These are phyloP conservation scores for Gila robusta DNA, from an alignment of 2,797 vertebrate genomes.

Conservation along the genomic window DNA sequence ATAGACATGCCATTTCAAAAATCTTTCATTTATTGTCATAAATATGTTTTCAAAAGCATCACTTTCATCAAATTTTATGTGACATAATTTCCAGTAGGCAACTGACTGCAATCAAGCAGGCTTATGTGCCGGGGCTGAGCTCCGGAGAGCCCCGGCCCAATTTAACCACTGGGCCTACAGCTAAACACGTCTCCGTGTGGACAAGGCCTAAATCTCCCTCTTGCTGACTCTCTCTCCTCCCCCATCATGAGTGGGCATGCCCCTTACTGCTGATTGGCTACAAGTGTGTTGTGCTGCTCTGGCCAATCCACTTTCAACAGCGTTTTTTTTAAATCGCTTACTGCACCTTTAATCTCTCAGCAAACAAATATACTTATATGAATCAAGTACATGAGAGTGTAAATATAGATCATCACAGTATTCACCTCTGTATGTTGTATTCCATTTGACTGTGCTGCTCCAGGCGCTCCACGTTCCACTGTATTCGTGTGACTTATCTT, in stretches of 20 bases:
- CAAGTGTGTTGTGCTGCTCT: neutral
- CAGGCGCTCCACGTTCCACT: conserved; percentile 56
- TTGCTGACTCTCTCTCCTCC: too few species aligned
- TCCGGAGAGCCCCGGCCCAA: too few species aligned
- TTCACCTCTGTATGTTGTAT: conserved; percentile 56
- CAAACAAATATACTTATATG: neutral
- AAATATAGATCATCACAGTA: neutral
- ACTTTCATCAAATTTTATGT: too few species aligned
- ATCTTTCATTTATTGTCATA: too few species aligned
- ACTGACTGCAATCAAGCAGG: too few species aligned
- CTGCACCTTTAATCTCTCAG: neutral
- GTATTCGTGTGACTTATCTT: rapidly evolving
- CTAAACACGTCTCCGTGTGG: too few species aligned
- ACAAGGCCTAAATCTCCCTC: too few species aligned
- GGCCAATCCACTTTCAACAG: neutral
- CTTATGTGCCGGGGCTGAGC: too few species aligned
- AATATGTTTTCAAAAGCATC: too few species aligned
- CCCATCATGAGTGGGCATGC: neutral
- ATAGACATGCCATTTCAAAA: too few species aligned
- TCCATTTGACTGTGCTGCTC: conserved; percentile 60
- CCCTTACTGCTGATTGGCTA: neutral
- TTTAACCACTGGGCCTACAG: too few species aligned
- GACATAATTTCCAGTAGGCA: too few species aligned
- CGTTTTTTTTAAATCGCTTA: neutral
- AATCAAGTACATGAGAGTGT: neutral